Base-by-base conservation (phyloP, 2,113 vertebrate species). In the Mesitornis unicolor region DNA sequence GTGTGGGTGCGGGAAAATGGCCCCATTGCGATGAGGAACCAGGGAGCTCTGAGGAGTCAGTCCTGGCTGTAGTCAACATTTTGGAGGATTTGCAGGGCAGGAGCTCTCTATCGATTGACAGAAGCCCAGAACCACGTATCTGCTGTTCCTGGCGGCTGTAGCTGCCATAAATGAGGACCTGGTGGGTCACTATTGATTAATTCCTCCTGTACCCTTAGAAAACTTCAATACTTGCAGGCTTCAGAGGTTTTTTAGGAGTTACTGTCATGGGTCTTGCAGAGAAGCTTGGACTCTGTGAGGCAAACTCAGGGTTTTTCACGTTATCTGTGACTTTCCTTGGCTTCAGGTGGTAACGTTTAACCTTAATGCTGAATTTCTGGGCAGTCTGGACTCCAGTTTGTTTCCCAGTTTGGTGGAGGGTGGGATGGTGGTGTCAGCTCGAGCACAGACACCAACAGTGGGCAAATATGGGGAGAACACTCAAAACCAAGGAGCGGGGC, bases 121-220 rank as follows among this genome's bases (percentile, higher is more conserved):
- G 53, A 31, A 53, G 26, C 40, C 57, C 28, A 24, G 70, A 35
- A n/a, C 0, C 3, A 13, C 51, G 26, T 8, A 6, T 56, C 67
- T n/a, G 16, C 36, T 67, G n/a, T 65, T 77, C 38, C 24, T 56
- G 36, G 25, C 1, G 3, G 21, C 22, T 16, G 33, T 57, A 24
- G 57, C 63, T 59, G 56, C 43, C 13, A 1, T 24, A 33, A n/a
- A 43, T 38, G 25, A 69, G 60, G 73, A 57, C n/a, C 24, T 73
- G 54, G 21, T 11, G 3, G 6, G 10, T 9, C 47, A 10, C 64
- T 43, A 1, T n/a, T 11, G 13, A 0, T n/a, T 11, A 14, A 0
- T 59, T 74, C 71, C 26, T 68, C 1, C 2, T 18, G 67, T 59
- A 21, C 43, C 22, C 36, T 31, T 61, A 31, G 20, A n/a, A 75